A percentile compares a stretch with the other conserved stretches of the same genome.
phyloP scores from a whole-genome alignment of 2,888 invertebrate genomes.

The Therioaphis trifolii region DNA sequence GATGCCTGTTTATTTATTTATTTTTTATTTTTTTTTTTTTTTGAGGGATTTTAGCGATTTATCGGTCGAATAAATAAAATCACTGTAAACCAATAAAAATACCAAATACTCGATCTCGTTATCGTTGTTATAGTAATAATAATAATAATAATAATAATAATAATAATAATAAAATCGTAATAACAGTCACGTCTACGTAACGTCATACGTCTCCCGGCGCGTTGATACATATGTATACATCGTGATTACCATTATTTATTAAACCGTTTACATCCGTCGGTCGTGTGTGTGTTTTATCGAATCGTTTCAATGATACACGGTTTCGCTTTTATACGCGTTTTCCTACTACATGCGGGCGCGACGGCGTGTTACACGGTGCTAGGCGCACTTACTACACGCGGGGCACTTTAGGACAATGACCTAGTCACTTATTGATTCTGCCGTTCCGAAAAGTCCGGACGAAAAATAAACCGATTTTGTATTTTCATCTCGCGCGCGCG shows the following conservation, averaged over 20 bases:
- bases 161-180: no score
- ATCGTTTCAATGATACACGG: slow-evolving; percentile 46
- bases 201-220: no score
- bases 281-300: neutral
- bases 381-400: neutral
- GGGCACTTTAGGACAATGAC: slow-evolving; percentile 62
- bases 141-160: no score
- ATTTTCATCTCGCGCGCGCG: neutral
- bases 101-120: no score
- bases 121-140: no score
- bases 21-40: no score
- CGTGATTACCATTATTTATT: neutral
- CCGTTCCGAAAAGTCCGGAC: slow-evolving; percentile 21
- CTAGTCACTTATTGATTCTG: slow-evolving; percentile 58
- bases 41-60: no score
- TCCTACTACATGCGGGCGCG: slow-evolving; percentile 20
- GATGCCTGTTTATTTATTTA: no score
- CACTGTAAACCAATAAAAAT: no score
- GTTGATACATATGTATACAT: neutral
- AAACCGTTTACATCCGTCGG: neutral
- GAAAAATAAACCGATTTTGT: neutral
- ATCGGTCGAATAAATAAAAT: no score
- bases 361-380: neutral
- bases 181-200: no score
- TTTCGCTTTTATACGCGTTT: slow-evolving; percentile 42